Base-by-base conservation (phyloP, 2,797 vertebrate species). In the Gallirallus australis region DNA sequence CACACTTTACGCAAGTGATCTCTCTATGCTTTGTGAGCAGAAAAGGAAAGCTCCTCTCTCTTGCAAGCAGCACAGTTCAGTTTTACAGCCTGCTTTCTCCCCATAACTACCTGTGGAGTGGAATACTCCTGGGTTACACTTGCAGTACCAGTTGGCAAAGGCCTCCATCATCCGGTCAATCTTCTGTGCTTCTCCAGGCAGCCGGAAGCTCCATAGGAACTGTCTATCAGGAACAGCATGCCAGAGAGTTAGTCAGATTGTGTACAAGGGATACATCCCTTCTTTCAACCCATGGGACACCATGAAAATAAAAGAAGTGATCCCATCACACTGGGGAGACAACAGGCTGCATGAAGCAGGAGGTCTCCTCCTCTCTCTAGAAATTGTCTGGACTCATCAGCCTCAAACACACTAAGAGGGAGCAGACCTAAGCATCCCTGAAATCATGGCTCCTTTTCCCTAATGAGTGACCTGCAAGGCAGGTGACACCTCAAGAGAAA, bases 81-180 rank as follows among this genome's bases (percentile, higher is more conserved):
- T 30, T 80, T 60, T 63, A 50, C 15, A 66, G 59, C 11, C 18
- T 10, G 1, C 2, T 37, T 65, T 64, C 11, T 25, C 52, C 13
- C 40, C 76, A 5, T 12, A 83, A 8, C 4, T 89, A 99, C 99
- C 99, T 83, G 99, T 98, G 2, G 99, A 99, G 96, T 99, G 99
- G 97, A 99, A 99, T 88, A 99, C 98, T 0, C 97, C 92, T 0
- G 96, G 65, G 94, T 99, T 99, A 90, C 99, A 99, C 86, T 98
- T 97, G 59, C 99, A 99, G 97, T 99, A 99, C 54, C 99, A 98
- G 3, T 91, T 98, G 37, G 99, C 99, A n/a, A 99, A 99, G 17
- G 99, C 97, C 81, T 99, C 99, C 99, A 99, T 99, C 99, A 99
- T 99, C n/a, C 99, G 98, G 90, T 99, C 99, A 7, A 99, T 99